A percentile compares a stretch with the other conserved stretches of the same genome.
These are phyloP conservation scores for Sebastiscus tertius DNA, from an alignment of 2,797 vertebrate species.

Conservation along the genomic window DNA sequence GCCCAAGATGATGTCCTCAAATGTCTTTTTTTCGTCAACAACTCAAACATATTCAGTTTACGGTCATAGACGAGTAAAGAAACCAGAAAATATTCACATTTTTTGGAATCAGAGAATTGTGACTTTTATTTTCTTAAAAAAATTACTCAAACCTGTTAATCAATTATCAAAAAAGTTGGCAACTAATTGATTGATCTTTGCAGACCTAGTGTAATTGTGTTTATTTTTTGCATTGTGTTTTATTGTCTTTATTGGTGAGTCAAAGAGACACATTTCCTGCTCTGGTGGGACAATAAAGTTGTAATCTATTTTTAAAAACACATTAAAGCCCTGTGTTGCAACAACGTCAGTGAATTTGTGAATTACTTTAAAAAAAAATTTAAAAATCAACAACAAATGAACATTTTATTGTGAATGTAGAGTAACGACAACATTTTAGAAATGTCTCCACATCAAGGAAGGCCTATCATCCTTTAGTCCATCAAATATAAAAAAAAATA, in stretches of 20 bases:
- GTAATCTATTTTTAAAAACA: not conserved
- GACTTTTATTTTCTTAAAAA: too few species aligned
- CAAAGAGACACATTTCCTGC: not conserved
- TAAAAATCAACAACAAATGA: too few species aligned
- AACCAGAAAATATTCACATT: too few species aligned
- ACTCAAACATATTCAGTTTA: too few species aligned
- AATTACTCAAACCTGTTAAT: too few species aligned
- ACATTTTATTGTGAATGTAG: not conserved
- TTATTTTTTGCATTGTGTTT: not conserved
- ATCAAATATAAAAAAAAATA: not conserved
- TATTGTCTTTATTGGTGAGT: not conserved
- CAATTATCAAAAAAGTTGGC: too few species aligned
- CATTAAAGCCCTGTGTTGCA: not conserved
- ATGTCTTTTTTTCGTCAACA: too few species aligned
- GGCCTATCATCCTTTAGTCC: not conserved
- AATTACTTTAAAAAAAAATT: not conserved
- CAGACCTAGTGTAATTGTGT: not conserved
- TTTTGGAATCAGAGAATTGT: too few species aligned
- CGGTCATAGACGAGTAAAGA: too few species aligned
- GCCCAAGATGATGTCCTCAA: too few species aligned
- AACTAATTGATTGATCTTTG: too few species aligned
- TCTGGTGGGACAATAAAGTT: not conserved
- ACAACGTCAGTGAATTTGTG: not conserved
- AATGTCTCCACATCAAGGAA: not conserved
- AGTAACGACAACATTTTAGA: not conserved